Conservation (phyloP, 2,888 invertebrate genomes). For the Melipona bicolor region DNA sequence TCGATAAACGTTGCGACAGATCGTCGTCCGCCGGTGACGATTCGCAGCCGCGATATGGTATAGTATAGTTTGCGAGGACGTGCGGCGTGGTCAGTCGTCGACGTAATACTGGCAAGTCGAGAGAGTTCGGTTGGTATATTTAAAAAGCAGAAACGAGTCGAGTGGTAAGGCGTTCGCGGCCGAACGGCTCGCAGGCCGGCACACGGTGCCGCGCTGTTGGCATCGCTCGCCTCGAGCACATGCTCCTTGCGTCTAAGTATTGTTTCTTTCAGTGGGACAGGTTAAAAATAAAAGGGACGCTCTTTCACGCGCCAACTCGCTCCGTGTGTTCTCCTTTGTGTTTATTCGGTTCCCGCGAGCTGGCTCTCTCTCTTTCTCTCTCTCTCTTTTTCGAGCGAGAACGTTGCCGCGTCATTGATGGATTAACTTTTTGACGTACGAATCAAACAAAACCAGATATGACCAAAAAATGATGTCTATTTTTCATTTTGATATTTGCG, state of each 20-base stretch:
- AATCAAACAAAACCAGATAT: too few relatives aligned
- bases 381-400: not conserved
- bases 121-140: constrained; percentile 74
- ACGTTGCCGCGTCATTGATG: not conserved
- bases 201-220: constrained; percentile 40
- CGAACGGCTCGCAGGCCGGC: constrained; percentile 36
- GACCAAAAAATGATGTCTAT: too few relatives aligned
- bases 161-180: constrained; percentile 28
- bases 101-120: constrained; percentile 73
- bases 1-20: constrained; percentile 20
- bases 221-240: constrained; percentile 25
- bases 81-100: constrained; percentile 73
- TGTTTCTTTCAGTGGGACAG: not conserved
- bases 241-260: constrained; percentile 17
- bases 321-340: too few relatives aligned
- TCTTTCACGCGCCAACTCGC: not conserved
- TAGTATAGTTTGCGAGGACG: constrained; percentile 38
- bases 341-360: not conserved
- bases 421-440: too few relatives aligned
- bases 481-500: too few relatives aligned
- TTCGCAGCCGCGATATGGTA: constrained; percentile 26
- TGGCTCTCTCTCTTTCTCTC: not conserved
- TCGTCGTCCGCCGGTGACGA: not conserved
- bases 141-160: constrained; percentile 71
- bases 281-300: constrained; percentile 26